Conservation (phyloP, 1,140 invertebrate genomes). For the Ylistrum balloti region DNA sequence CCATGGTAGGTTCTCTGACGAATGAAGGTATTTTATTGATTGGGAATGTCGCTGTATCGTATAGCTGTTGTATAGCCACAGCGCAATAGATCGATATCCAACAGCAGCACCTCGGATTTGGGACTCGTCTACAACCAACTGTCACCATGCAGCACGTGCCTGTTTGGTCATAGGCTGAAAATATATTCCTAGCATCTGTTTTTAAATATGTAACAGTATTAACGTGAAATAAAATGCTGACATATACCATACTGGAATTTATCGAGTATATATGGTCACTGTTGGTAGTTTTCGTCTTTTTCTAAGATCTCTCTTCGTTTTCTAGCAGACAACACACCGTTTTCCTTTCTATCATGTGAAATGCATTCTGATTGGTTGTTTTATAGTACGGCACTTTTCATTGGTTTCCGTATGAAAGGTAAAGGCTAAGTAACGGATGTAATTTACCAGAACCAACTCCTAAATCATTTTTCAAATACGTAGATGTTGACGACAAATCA, state of each 20-base stretch:
- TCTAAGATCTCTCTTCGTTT: neutral
- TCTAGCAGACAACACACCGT: conserved; percentile 32
- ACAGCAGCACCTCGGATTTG: neutral
- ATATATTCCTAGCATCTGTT: neutral
- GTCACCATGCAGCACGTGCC: neutral
- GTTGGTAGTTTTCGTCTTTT: too few species aligned
- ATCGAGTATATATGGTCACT: neutral
- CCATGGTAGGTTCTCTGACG: conserved; percentile 29
- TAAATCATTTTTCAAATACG: too few species aligned
- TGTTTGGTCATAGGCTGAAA: neutral
- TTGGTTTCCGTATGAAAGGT: neutral
- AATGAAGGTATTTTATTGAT: conserved; percentile 40
- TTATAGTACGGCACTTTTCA: neutral
- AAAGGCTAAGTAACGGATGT: neutral
- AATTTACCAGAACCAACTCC: neutral
- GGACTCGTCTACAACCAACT: neutral
- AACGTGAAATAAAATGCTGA: neutral
- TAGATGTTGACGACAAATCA: too few species aligned
- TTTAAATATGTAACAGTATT: neutral
- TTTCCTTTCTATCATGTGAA: neutral
- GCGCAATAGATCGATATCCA: conserved; percentile 15
- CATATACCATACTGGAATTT: neutral
- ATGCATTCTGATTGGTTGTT: neutral
- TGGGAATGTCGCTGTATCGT: conserved; percentile 1
- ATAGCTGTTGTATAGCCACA: neutral